A percentile compares a stretch with the other conserved stretches of the same genome.
Conservation (phyloP, 2,797 vertebrate genomes). For the Phrynocephalus forsythii region DNA sequence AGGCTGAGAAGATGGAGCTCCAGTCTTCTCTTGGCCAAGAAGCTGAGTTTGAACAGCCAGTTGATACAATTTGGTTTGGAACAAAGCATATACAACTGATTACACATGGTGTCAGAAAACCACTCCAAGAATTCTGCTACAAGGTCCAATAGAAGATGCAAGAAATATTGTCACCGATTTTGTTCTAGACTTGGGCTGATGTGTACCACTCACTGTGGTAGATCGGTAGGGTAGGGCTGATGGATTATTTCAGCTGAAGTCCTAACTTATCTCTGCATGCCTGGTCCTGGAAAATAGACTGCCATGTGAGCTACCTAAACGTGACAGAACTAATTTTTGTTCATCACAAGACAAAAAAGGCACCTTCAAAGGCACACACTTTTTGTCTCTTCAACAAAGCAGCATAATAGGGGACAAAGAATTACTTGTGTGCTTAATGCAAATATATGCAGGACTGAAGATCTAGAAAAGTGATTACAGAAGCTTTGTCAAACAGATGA, state of each 20-base stretch:
- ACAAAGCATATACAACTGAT: background rate
- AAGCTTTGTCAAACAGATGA: conserved; percentile 29
- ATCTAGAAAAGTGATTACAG: conserved; percentile 27
- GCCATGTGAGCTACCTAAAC: background rate
- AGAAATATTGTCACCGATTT: background rate
- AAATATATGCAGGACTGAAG: conserved; percentile 15
- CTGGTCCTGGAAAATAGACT: background rate
- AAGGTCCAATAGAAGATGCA: background rate
- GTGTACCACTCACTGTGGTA: conserved; percentile 1
- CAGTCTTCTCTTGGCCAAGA: background rate
- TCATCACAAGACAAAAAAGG: background rate
- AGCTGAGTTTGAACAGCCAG: background rate
- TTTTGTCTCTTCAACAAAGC: conserved; percentile 18
- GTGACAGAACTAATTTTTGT: conserved; percentile 20
- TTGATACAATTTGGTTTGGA: background rate
- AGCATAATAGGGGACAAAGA: conserved; percentile 20
- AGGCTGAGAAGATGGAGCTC: background rate
- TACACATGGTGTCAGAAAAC: background rate
- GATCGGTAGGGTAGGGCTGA: background rate
- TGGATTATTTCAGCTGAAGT: background rate
- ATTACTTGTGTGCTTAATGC: conserved; percentile 32
- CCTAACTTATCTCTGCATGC: background rate
- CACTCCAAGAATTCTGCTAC: background rate
- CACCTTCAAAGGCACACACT: conserved; percentile 11
- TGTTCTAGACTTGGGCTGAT: background rate